Conservation (phyloP, 2,888 invertebrate species). For the Rhorus exstirpatorius region DNA sequence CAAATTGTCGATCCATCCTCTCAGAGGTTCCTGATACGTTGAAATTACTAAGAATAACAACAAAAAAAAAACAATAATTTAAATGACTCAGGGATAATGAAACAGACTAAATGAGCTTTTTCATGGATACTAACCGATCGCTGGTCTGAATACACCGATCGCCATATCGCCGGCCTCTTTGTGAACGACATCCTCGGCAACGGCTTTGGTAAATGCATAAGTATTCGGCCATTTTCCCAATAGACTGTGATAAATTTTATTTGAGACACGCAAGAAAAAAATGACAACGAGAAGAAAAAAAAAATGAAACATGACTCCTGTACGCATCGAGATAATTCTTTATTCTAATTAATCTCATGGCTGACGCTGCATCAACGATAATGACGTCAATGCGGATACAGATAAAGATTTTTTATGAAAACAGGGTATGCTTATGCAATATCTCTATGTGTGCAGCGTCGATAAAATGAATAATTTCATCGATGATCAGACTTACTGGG, state of each 20-base stretch:
- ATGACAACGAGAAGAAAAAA: neutral
- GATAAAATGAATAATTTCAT: neutral
- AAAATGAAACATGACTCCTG: too few species aligned
- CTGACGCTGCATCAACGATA: too few species aligned
- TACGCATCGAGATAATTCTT: neutral
- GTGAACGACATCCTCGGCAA: conserved; percentile 93
- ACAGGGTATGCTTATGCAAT: too few species aligned
- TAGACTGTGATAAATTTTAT: conserved; percentile 86
- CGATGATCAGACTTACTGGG: conserved; percentile 83
- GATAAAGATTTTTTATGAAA: too few species aligned
- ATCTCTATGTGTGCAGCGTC: too few species aligned
- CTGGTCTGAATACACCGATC: conserved; percentile 93
- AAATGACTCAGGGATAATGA: neutral
- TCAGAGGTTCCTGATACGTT: conserved; percentile 91
- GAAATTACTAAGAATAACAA: conserved; percentile 87
- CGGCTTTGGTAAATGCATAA: conserved; percentile 96
- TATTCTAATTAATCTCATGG: too few species aligned
- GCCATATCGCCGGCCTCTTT: conserved; percentile 91
- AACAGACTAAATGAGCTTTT: neutral
- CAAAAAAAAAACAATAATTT: conserved; percentile 20
- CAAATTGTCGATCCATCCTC: conserved; percentile 96
- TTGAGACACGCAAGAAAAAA: neutral
- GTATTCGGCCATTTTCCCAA: conserved; percentile 94
- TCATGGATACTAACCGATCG: conserved; percentile 89
- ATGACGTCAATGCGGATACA: neutral